phyloP scores from a whole-genome alignment of 2,888 invertebrate genomes.

The Pollenia labialis region DNA sequence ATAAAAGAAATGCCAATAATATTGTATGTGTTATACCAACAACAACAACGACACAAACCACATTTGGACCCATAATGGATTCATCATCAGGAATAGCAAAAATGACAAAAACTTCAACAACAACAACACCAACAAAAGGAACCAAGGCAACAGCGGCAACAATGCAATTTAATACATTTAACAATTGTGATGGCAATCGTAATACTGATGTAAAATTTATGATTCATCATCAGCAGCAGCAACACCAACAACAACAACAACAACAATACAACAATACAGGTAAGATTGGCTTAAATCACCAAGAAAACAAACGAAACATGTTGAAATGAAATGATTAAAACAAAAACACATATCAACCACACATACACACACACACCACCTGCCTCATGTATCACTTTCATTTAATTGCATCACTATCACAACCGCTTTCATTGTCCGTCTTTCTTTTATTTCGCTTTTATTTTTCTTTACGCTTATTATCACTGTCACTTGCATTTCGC shows the following conservation, averaged over 20 bases:
- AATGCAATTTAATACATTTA: constrained; percentile 72
- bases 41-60: constrained; percentile 22
- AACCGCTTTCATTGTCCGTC: constrained; percentile 25
- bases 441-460: background rate
- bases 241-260: constrained; percentile 69
- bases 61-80: constrained; percentile 49
- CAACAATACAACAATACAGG: constrained; percentile 40
- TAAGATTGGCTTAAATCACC: constrained; percentile 54
- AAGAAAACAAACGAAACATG: constrained; percentile 6
- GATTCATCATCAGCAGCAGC: constrained; percentile 51
- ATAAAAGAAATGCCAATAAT: constrained; percentile 81
- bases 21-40: constrained; percentile 75
- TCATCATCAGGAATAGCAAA: constrained; percentile 12
- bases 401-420: constrained; percentile 42
- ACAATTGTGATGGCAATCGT: constrained; percentile 81
- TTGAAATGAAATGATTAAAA: background rate
- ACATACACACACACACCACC: background rate
- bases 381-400: constrained; percentile 29
- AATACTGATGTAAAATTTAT: constrained; percentile 77
- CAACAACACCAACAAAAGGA: constrained; percentile 24
- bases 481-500: background rate
- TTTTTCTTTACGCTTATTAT: constrained; percentile 36
- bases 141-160: constrained; percentile 16
- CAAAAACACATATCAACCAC: background rate
- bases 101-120: background rate